Evolutionary conservation across 2,797 vertebrate species (phyloP), one percentile per base, ranked within the genome.

Genomic region (Cossypha dichroa): DNA sequence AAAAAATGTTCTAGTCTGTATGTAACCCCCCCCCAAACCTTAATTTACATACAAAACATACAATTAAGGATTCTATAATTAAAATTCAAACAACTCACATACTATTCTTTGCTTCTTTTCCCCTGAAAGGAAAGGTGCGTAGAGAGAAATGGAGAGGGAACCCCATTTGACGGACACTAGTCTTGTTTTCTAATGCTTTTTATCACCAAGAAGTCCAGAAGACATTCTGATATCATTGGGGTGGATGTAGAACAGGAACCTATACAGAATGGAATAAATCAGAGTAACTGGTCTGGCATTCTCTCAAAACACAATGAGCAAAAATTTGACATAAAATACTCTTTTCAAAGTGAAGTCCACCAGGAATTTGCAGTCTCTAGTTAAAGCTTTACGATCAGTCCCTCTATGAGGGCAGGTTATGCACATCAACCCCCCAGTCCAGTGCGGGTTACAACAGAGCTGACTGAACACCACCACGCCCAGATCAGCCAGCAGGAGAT

Each of bases 51-150:
- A 88, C 15, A 83, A 46, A 90, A 78, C 28, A 68, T 6, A 43
- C 3, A 88, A 40, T 0, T 52, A 23, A 85, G 8, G 17, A 12
- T 0, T 48, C 56, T 74, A 45, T 10, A 43, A 86, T 64, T 49
- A 63, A 72, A 91, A 88, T 33, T 54, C 5, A 49, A 91, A 49
- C 2, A 87, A 96, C 96, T 96, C 79, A 97, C 96, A 96, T 97
- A 93, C 95, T 96, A 95, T 84, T 93, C 75, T 95, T 62, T 5
- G 15, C 91, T 26, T 95, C 94, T 96, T 93, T 81, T 95, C 75
- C 43, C 79, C 72, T 38, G 8, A 78, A 78, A 95, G 96, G 94
- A 95, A 95, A 95, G 83, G 15, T 29, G 20, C 52, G 79, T 25
- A 81, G 85, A 95, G 20, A 96, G 40, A 85, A 88, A 51, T 13